Evolutionary conservation across 2,797 vertebrate species (phyloP), one percentile per base, ranked within the genome.

Genomic region (Chloroceryle inda): DNA sequence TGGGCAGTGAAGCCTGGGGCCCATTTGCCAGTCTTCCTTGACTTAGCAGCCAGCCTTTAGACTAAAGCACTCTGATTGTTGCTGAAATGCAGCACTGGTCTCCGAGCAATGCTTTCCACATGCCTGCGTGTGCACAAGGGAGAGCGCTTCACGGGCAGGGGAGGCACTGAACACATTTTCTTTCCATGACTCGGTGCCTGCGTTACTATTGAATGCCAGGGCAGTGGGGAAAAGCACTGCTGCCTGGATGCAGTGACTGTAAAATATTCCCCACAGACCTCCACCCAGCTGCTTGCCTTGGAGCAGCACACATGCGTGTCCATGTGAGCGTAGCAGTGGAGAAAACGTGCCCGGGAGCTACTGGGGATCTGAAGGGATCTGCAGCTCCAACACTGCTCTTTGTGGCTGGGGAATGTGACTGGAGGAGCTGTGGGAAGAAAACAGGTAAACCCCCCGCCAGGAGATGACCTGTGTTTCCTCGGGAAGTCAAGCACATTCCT

Each of bases 181-280:
- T 92, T 85, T 94, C 94, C 91, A 64, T 82, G 97, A 79, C 89
- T 94, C 50, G 45, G 55, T 93, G 84, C 91, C 78, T 38, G 55
- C 3, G 9, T 59, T 47, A 2, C 84, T 59, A 15, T 75, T 4
- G 89, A 94, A 78, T 20, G 68, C 20, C 66, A 53, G 91, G 68
- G 83, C 84, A 58, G 75, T 0, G 19, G 53, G 64, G 76, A 91
- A 63, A 68, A 55, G 75, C 74, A 16, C 27, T 8, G 56, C 77
- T 67, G 73, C 77, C 78, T n/a, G 75, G 85, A 47, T 26, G 93
- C 91, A 83, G 77, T 3, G 35, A 35, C 78, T 94, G 89, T 76
- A 4, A 88, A 92, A 85, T 50, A 62, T 5, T 84, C 85, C 90
- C 93, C 1, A 42, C 88, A 40, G 91, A 73, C 67, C 85, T 8